Evolutionary conservation across 2,797 vertebrate species (phyloP), one percentile per base, ranked within the genome.

Genomic region (Thaleichthys pacificus): DNA sequence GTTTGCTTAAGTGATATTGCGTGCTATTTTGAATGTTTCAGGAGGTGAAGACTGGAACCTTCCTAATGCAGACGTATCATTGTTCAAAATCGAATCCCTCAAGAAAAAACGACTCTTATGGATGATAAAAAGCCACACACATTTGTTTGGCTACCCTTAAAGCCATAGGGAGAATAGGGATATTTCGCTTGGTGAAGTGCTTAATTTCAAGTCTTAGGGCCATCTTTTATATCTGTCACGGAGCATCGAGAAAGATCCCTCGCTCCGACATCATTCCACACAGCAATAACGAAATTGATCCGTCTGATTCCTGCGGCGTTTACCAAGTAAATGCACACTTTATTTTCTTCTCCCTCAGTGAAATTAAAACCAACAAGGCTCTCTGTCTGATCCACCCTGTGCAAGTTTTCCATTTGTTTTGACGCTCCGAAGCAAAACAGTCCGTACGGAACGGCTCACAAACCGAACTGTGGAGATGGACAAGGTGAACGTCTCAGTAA

Each of bases 21-120:
- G 51, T 87, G 83, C 81, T 88, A 88, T 89, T 89, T 12, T 22
- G 80, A 89, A 87, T 85, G 77, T 89, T 88, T 84, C 86, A 88
- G 86, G 66, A 63, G 66, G 49, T 73, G n/a, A 72, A 79, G 77
- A 79, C 17, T 26, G 19, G 22, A 67, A 26, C 22, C 15, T 12
- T 47, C 12, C 0, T 14, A 4, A 49, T 49, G 9, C 22, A 24
- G 49, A 17, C 12, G 26, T 47, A 0, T 12, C 12, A 47, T 47
- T 14, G 42, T 21, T 7, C 71, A 79, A 83, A 81, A 81, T 78
- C 79, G 66, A 66, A 49, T 66, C 84, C 63, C 49, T 79, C 56
- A 61, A 75, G 72, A 63, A 54, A 84, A 79, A 75, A 68, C 69
- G 51, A 4, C n/a, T 2, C 30, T 69, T 56, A 9, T 51, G 47